Conservation (phyloP, 2,797 vertebrate species). For the Smutsia temminckii region DNA sequence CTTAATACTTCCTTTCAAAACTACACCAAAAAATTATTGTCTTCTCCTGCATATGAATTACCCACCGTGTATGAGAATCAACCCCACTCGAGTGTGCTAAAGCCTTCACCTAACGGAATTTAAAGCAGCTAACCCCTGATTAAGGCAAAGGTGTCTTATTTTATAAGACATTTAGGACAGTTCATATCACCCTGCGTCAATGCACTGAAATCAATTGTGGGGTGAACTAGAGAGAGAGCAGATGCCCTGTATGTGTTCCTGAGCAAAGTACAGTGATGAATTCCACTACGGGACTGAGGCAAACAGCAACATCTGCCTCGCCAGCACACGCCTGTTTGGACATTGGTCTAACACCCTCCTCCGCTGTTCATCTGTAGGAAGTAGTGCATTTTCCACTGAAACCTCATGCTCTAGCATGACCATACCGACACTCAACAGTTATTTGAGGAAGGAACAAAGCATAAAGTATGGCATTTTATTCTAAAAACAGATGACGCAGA, state of each 20-base stretch:
- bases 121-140: not conserved
- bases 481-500: not conserved
- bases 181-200: not conserved
- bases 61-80: not conserved
- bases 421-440: accelerated
- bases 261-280: not conserved
- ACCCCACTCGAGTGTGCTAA: not conserved
- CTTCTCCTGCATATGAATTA: constrained; percentile 45
- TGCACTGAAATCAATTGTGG: not conserved
- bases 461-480: not conserved
- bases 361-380: not conserved
- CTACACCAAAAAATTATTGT: not conserved
- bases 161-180: not conserved
- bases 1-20: constrained; percentile 64
- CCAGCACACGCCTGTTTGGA: not conserved
- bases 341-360: not conserved
- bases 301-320: not conserved
- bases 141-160: constrained; percentile 7
- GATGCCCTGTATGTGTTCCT: not conserved
- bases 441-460: not conserved
- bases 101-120: not conserved
- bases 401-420: not conserved
- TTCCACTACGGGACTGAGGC: not conserved
- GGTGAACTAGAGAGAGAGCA: not conserved
- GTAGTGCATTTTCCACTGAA: not conserved